Evolutionary conservation across 1,140 invertebrate species (phyloP), one percentile per base, ranked within the genome.

Genomic region (Danaus plexippus): DNA sequence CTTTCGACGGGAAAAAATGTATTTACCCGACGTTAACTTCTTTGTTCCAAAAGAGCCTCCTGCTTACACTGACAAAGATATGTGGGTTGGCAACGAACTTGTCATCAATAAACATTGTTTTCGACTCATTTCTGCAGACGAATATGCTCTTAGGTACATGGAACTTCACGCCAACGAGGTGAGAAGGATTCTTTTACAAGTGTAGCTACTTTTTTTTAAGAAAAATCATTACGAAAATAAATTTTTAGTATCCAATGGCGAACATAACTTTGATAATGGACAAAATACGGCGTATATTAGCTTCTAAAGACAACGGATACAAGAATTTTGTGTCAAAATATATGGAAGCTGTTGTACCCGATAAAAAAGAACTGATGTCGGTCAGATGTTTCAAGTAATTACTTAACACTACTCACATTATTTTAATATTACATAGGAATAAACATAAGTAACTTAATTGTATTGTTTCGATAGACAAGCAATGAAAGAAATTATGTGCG

Each of bases 141-240:
- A 96, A 74, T 97, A 96, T 79, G 92, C 94, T 4, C 87, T 96
- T 53, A 88, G 91, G 47, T 97, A 95, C 77, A 95, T 97, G 95
- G 96, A 98, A 81, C 71, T 91, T n/a, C 87, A 95, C 83, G 77
- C 89, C 55, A 72, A 90, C 61, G 89, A 94, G 89, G 94, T 95
- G 71, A 77, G 52, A 22, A 46, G 32, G 44, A 2, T 42, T 50
- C 10, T n/a, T 32, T 45, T 45, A n/a, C 43, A 4, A 9, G 40
- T 13, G 52, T 58, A 9, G n/a, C 9, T 45, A 43, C 32, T 9
- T 32, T 13, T 9, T 45, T 40, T 12, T 18, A 43, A 43, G 42
- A 7, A 13, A 12, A 13, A 8, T n/a, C 8, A 52, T 12, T 43
- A 10, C 9, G 11, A 11, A 0, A 46, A 11, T 43, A 15, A 55